Evolutionary conservation across 2,797 vertebrate genomes (phyloP).

Genomic region (Esox lucius): DNA sequence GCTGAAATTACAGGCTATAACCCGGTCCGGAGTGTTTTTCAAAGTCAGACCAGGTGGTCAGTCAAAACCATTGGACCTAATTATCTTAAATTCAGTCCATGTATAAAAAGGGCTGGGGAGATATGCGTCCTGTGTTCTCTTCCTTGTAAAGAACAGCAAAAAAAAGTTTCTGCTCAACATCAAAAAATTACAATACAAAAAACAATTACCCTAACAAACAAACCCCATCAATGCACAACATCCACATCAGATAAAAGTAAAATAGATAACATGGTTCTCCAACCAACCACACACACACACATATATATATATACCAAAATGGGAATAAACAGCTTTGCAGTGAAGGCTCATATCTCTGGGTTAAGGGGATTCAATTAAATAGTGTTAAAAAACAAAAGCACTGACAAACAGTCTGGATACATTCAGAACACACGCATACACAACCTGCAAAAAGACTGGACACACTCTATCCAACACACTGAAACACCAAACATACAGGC

Average conservation of each 20-base stretch:
- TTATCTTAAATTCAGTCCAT: background rate
- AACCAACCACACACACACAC: background rate
- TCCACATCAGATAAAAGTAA: conserved; percentile 26
- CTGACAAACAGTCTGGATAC: conserved; percentile 24
- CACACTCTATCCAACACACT: conserved; percentile 11
- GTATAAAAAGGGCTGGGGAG: background rate
- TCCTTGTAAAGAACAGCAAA: background rate
- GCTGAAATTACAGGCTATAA: background rate
- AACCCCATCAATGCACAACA: conserved; percentile 21
- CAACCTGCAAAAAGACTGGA: conserved; percentile 27
- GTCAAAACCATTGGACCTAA: background rate
- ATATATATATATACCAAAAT: background rate
- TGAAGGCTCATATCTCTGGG: conserved; percentile 11
- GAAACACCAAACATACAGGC: conserved; percentile 17
- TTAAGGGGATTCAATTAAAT: conserved; percentile 24
- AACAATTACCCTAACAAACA: conserved; percentile 8
- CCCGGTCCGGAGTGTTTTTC: background rate
- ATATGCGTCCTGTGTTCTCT: background rate
- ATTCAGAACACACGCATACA: conserved; percentile 28
- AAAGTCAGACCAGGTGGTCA: background rate
- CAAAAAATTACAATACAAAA: conserved; percentile 15
- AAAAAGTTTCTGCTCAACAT: background rate
- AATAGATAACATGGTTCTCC: conserved; percentile 1
- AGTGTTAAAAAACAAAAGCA: conserved; percentile 34
- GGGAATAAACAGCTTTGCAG: background rate